A percentile compares a stretch with the other conserved stretches of the same genome.
Conservation (phyloP, 92 coral and sea anemone genomes). For the Phenganax stokvisi region DNA sequence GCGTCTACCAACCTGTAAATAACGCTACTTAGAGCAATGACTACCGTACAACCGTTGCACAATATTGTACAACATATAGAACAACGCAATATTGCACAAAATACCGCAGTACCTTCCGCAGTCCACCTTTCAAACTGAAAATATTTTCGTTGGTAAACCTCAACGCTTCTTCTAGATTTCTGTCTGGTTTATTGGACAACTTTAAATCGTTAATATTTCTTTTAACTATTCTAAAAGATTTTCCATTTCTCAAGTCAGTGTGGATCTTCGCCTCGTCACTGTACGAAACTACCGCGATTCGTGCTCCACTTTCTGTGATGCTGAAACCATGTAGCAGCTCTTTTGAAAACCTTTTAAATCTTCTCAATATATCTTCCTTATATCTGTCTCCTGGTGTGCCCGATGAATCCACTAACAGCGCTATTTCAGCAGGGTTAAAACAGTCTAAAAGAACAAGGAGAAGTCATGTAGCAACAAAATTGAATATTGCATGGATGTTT, state of each 20-base stretch:
- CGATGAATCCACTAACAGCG: slow-evolving; percentile 23
- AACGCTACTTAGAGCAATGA: neutral
- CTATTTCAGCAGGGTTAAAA: slow-evolving; percentile 35
- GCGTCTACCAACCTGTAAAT: slow-evolving; percentile 9
- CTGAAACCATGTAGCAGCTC: slow-evolving; percentile 26
- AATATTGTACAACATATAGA: neutral
- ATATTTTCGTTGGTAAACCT: slow-evolving; percentile 8
- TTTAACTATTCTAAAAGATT: slow-evolving; percentile 3
- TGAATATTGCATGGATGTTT: neutral
- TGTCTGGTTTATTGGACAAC: slow-evolving; percentile 7
- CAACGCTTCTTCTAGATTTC: slow-evolving; percentile 32
- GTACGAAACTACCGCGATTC: slow-evolving; percentile 18
- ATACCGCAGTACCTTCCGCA: slow-evolving; percentile 11
- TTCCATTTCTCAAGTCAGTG: slow-evolving; percentile 2
- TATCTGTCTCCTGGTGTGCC: slow-evolving; percentile 6
- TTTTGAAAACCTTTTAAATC: slow-evolving; percentile 16
- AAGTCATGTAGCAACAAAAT: neutral
- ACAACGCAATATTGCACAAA: neutral
- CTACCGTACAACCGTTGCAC: neutral
- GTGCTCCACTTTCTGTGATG: slow-evolving; percentile 14
- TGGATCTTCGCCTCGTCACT: slow-evolving; percentile 14
- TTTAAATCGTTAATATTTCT: neutral
- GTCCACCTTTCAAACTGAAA: slow-evolving; percentile 28
- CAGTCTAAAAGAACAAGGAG: slow-evolving; percentile 6
- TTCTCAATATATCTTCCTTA: neutral